Base-by-base conservation (phyloP, 2,797 vertebrate genomes). In the Columba guinea region DNA sequence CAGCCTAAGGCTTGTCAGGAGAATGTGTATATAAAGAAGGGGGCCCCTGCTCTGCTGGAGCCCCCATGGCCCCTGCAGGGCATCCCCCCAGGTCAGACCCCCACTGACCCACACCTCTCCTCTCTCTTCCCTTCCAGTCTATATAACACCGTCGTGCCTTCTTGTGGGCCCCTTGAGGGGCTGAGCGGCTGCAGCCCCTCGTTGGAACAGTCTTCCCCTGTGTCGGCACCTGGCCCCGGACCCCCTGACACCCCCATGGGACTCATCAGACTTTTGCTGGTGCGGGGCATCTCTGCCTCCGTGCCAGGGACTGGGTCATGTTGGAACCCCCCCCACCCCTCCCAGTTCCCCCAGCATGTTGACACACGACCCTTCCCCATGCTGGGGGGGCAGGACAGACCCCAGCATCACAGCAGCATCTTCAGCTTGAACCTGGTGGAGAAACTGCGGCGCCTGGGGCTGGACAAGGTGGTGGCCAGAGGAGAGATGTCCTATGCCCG, bases 401-500 rank as follows among this genome's bases (percentile, higher is more conserved):
- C 62, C 18, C 5, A 7, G 0, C 26, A 46, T 60, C 39, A 26
- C 52, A 96, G 86, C 88, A 98, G 93, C 90, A 91, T 97, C 97
- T 99, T 99, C 90, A 98, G 98, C 93, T 89, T 98, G 94, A 98
- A 99, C 96, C 92, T 99, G 88, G 98, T 99, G 68, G 98, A 98
- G 77, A 99, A 99, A 95, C 97, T 99, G 75, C 96, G 87, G 89
- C 94, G 92, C 55, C 97, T 99, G 80, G 98, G 98, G n/a, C 85
- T 99, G 94, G 97, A 98, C 96, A 97, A 95, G 76, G 97, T 99
- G 96, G 98, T 98, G 81, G 98, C 98, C 60, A 95, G 97, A 92
- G 98, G 98, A 46, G 94, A 96, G 15, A 87, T 3, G 7, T 86
- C 95, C 60, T 68, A 15, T 3, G 20, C 19, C 74, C 23, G 19